These are phyloP conservation scores for Lonchura striata DNA, from an alignment of 2,113 vertebrate genomes.

Conservation along the genomic window DNA sequence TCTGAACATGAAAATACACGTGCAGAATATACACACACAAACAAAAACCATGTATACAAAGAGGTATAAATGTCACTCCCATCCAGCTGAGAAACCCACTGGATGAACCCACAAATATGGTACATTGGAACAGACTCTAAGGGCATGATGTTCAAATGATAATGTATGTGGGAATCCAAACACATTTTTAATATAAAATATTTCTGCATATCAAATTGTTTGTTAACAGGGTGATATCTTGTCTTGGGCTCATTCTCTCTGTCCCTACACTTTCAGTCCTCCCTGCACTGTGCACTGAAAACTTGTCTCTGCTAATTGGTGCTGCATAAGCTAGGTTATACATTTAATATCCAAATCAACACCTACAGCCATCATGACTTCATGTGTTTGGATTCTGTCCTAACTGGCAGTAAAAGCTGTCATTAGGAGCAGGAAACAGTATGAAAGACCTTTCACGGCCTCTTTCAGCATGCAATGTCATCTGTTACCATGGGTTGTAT, in stretches of 20 bases:
- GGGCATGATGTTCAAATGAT: background rate
- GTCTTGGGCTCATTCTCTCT: background rate
- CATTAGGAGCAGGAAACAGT: slow-evolving; percentile 65
- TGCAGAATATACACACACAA: background rate
- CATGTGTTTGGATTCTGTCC: slow-evolving; percentile 67
- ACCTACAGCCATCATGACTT: slow-evolving; percentile 59
- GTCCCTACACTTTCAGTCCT: background rate
- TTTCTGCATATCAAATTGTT: background rate
- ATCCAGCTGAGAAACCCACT: background rate
- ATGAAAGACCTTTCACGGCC: slow-evolving; percentile 71
- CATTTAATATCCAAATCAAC: slow-evolving; percentile 63
- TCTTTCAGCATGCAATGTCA: slow-evolving; percentile 73
- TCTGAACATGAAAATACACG: background rate
- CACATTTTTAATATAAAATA: background rate
- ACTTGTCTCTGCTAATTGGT: background rate
- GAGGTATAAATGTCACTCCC: background rate
- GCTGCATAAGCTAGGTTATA: slow-evolving; percentile 32
- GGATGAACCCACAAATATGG: background rate
- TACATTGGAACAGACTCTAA: background rate
- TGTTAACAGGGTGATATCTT: background rate
- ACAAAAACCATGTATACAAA: background rate
- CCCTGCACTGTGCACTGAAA: background rate
- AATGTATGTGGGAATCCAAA: background rate
- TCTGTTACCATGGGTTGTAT: slow-evolving; percentile 72
- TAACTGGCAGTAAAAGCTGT: slow-evolving; percentile 70